Conservation (phyloP, 1,140 invertebrate species). For the Arion vulgaris region DNA sequence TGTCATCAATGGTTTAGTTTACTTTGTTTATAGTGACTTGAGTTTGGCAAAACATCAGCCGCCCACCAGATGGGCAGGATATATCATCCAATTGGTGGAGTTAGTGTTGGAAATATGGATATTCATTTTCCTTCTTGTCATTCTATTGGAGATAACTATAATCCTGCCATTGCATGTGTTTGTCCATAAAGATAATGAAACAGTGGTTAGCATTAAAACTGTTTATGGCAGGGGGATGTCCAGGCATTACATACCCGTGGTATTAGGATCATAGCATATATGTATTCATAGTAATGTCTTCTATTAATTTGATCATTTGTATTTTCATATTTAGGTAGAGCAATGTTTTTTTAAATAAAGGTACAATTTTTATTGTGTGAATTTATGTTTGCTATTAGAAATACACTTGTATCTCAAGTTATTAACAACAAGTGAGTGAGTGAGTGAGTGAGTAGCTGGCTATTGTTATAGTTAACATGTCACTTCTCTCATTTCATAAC, state of each 20-base stretch:
- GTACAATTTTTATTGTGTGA: slow-evolving; percentile 6
- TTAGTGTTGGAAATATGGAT: not conserved
- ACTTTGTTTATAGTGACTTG: slow-evolving; percentile 4
- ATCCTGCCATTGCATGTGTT: not conserved
- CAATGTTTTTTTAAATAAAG: not conserved
- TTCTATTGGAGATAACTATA: not conserved
- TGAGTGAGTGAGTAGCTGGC: no score
- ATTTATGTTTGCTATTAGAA: not conserved
- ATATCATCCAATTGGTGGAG: not conserved
- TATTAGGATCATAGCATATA: not conserved
- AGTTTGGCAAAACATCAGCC: slow-evolving; percentile 6
- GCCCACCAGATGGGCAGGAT: slow-evolving; percentile 1
- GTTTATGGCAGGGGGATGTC: not conserved
- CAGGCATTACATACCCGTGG: not conserved
- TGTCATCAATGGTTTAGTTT: not conserved
- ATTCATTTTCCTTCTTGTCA: no score
- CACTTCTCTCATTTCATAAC: no score
- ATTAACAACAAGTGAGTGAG: not conserved
- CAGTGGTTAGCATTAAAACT: not conserved
- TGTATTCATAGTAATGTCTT: not conserved
- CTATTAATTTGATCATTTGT: not conserved
- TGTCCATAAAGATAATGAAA: not conserved
- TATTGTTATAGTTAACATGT: no score
- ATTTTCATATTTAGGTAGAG: not conserved
- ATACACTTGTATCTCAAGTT: slow-evolving; percentile 1